Percentiles rank a stretch among this genome's conserved stretches.
These are phyloP conservation scores for Pocillopora verrucosa DNA, from an alignment of 64 coral and sea anemone genomes.

Conservation along the genomic window DNA sequence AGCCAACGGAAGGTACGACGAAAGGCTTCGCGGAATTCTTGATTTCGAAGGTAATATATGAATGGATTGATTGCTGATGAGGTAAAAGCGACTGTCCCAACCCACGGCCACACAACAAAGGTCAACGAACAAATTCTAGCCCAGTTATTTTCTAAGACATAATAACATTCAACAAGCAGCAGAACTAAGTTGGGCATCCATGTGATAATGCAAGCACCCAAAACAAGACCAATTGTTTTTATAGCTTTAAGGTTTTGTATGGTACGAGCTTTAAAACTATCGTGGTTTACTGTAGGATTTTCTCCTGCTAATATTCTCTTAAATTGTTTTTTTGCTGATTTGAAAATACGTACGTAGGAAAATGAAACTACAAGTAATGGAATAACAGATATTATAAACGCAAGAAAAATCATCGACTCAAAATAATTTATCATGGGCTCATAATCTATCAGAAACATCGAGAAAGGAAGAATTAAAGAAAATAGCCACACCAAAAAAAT, in stretches of 20 bases:
- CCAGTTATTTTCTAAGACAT: not conserved
- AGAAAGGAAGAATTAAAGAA: not conserved
- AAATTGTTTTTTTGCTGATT: not conserved
- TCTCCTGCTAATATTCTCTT: not conserved
- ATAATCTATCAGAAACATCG: not conserved
- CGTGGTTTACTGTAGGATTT: not conserved
- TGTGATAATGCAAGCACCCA: not conserved
- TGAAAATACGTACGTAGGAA: constrained; percentile 9
- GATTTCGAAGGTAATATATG: constrained; percentile 10
- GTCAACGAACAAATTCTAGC: not conserved
- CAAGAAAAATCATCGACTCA: not conserved
- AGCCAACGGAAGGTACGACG: not conserved
- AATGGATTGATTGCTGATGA: constrained; percentile 8
- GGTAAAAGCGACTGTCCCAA: not conserved
- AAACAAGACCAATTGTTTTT: constrained; percentile 5
- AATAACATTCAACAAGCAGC: not conserved
- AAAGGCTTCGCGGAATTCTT: not conserved
- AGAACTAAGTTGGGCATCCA: not conserved
- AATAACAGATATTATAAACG: not conserved
- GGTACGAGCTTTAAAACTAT: not conserved
- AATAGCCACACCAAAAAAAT: not conserved
- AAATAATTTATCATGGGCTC: not conserved
- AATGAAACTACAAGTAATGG: not conserved
- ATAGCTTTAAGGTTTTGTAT: not conserved
- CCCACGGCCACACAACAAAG: not conserved